Percentiles rank a stretch among this genome's conserved stretches.
phyloP scores from a whole-genome alignment of 1,140 invertebrate species.

The Plectrocnemia conspersa region DNA sequence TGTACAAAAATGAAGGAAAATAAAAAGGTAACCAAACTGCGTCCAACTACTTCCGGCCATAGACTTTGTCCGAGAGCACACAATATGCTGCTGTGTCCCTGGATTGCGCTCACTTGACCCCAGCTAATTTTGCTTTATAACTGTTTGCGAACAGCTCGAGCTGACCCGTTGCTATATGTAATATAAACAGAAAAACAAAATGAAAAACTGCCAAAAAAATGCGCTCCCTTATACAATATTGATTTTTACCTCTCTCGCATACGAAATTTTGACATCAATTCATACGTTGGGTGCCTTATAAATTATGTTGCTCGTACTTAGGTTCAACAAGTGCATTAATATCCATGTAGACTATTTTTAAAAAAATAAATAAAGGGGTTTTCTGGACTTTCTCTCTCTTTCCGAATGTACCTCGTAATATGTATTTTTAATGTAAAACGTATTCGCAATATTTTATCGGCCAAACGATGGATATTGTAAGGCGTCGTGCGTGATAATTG shows the following conservation, averaged over 20 bases:
- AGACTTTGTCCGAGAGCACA: slow-evolving; percentile 10
- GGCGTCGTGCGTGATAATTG: slow-evolving; percentile 8
- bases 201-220: no score
- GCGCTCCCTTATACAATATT: no score
- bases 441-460: neutral
- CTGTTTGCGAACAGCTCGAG: neutral
- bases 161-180: no score
- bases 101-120: slow-evolving; percentile 5
- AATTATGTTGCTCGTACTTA: no score
- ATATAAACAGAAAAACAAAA: no score
- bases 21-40: slow-evolving; percentile 16
- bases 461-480: neutral
- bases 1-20: slow-evolving; percentile 18
- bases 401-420: neutral
- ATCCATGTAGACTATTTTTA: neutral
- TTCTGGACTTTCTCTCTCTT: no score
- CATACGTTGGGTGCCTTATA: no score
- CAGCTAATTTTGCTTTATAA: slow-evolving; percentile 23
- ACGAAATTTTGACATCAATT: no score
- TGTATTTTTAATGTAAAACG: neutral
- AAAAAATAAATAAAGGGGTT: neutral
- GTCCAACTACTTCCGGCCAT: slow-evolving; percentile 26
- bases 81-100: neutral
- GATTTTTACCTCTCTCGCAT: no score
- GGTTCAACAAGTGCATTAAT: neutral